Conservation (phyloP, 2,113 vertebrate species). For the Athene cunicularia region DNA sequence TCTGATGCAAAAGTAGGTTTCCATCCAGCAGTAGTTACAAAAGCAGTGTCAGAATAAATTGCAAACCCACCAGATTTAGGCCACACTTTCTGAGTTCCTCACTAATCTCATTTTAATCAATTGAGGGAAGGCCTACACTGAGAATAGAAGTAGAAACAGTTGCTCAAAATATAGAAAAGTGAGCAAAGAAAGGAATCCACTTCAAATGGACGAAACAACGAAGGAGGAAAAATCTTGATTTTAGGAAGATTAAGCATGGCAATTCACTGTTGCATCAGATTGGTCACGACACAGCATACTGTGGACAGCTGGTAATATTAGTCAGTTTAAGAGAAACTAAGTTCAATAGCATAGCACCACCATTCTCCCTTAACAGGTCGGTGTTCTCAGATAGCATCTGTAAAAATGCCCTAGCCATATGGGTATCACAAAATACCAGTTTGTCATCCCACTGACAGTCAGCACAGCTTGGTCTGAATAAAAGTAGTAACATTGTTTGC, state of each 20-base stretch:
- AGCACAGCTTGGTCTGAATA: neutral
- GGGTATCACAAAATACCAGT: neutral
- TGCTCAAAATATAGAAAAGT: neutral
- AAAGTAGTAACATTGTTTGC: neutral
- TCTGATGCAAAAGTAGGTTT: neutral
- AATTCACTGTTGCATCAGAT: neutral
- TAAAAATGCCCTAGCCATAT: neutral
- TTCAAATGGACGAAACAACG: neutral
- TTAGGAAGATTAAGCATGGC: neutral
- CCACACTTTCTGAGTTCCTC: neutral
- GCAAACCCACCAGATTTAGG: neutral
- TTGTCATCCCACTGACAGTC: neutral
- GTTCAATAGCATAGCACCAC: neutral
- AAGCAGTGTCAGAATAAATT: neutral
- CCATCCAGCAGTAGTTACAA: neutral
- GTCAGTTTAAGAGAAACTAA: neutral
- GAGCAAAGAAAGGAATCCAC: neutral
- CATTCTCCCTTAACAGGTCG: neutral
- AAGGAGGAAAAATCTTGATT: neutral
- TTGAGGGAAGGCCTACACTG: neutral
- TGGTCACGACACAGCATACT: neutral
- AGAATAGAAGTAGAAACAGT: neutral
- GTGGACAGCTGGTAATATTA: neutral
- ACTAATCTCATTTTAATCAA: neutral
- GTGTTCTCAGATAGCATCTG: neutral